Evolutionary conservation across 1,140 invertebrate species (phyloP), one percentile per base, ranked within the genome.

Genomic region (Matsumurasca onukii): DNA sequence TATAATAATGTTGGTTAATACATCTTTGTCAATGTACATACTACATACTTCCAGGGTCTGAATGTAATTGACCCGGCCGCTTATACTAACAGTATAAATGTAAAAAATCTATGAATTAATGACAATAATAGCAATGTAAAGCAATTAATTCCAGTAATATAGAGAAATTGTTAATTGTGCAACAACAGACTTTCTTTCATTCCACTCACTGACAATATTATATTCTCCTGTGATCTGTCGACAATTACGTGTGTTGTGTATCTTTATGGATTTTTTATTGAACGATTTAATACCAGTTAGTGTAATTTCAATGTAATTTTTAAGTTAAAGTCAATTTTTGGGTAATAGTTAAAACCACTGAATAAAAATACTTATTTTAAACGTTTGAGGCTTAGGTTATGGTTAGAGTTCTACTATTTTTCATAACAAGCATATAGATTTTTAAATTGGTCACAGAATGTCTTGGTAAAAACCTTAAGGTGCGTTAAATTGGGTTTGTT

Each of bases 21-120:
- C 55, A 27, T 27, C 25, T 27, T 52, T 52, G 22, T 52, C 49
- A 52, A 5, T n/a, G 3, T 52, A n/a, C 49, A n/a, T 52, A 52
- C 5, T 59, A 59, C 30, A 27, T 59, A 59, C 55, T 27, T 5
- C 30, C 5, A 24, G 55, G 55, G 30, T 24, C 15, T 2, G 12
- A 9, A 52, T 24, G 15, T 29, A 27, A 59, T 5, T 13, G 5
- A 27, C 55, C 55, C 55, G 25, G 24, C 30, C 15, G 30, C 55
- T n/a, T 59, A 59, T 22, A 59, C 55, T 59, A 59, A 59, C n/a
- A 27, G 55, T 59, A 59, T 59, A 59, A 59, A 59, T 59, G 55
- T 59, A 59, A 59, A 59, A 59, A 59, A 59, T 59, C 55, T 59
- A n/a, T n/a, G n/a, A n/a, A n/a, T n/a, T n/a, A n/a, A n/a, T n/a